phyloP scores from a whole-genome alignment of 2,113 vertebrate species.

The Brachyistius frenatus region DNA sequence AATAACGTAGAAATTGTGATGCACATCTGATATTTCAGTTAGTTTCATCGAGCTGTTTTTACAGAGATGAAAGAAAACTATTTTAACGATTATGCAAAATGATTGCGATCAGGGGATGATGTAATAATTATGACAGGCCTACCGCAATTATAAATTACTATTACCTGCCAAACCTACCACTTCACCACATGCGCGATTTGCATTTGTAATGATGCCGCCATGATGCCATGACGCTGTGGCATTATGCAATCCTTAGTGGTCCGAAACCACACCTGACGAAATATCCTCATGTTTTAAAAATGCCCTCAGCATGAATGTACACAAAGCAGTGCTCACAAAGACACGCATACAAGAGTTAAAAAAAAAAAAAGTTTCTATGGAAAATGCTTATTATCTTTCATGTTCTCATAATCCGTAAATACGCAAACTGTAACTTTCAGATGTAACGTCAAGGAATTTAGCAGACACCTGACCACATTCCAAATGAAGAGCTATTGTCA shows the following conservation, averaged over 20 bases:
- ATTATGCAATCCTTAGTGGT: background rate
- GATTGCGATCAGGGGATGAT: too few relatives aligned
- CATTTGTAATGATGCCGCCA: background rate
- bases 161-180: background rate
- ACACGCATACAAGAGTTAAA: background rate
- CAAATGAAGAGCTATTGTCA: conserved; percentile 67
- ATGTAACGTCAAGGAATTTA: conserved; percentile 21
- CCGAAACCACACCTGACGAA: background rate
- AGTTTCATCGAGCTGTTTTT: too few relatives aligned
- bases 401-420: conserved; percentile 12
- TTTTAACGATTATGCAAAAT: too few relatives aligned
- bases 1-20: too few relatives aligned
- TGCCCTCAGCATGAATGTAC: background rate
- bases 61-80: too few relatives aligned
- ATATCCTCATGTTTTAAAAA: conserved; percentile 17
- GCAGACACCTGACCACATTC: conserved; percentile 58
- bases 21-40: too few relatives aligned
- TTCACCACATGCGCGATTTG: background rate
- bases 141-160: too few relatives aligned
- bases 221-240: background rate
- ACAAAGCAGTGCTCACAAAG: background rate
- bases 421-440: conserved; percentile 12
- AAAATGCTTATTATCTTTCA: conserved; percentile 5
- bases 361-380: background rate
- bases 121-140: too few relatives aligned